Base-by-base conservation (phyloP, 2,888 invertebrate species). In the Epinotia bilunana region DNA sequence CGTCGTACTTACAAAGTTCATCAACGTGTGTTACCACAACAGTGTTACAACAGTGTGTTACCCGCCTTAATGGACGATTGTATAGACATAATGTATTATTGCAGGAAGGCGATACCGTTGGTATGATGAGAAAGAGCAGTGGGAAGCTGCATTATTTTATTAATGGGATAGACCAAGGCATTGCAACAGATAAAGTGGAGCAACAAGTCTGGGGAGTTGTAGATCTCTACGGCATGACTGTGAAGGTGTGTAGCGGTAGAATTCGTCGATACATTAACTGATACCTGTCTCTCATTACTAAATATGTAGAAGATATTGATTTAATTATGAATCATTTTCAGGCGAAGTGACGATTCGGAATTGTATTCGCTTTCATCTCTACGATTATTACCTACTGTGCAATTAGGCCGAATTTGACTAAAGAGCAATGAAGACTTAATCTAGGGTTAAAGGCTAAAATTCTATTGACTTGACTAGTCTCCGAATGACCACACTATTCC, bases 201-300 rank as follows among this genome's bases (percentile, higher is more conserved):
- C 91, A 95, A 46, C 96, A 96, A 61, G 96, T 98, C 3, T 99
- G 98, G 98, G 99, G 98, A 6, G 99, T 99, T 43, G 97, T 99
- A 55, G 99, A 99, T 92, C 94, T 99, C 2, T 99, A 99, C 84
- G 99, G 98, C 39, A 98, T 98, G 98, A 98, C 98, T 28, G 98
- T 98, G 23, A 92, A 91, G 86, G 93, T 92, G 78, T 79, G 82
- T 79, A 60, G n/a, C 23, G 33, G 53, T 53, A 53, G n/a, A n/a
- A n/a, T n/a, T n/a, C 53, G 6, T 53, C 53, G n/a, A 1, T 13
- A 46, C 13, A 12, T 7, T 46, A 1, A 13, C 46, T 46, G 12
- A 13, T 43, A 43, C 43, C 13, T 53, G n/a, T 39, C 9, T 39
- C 9, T 39, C 9, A 39, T 39, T 39, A 39, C 39, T 39, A 39